Evolutionary conservation across 2,797 vertebrate species (phyloP), one percentile per base, ranked within the genome.

Genomic region (Helostoma temminkii): DNA sequence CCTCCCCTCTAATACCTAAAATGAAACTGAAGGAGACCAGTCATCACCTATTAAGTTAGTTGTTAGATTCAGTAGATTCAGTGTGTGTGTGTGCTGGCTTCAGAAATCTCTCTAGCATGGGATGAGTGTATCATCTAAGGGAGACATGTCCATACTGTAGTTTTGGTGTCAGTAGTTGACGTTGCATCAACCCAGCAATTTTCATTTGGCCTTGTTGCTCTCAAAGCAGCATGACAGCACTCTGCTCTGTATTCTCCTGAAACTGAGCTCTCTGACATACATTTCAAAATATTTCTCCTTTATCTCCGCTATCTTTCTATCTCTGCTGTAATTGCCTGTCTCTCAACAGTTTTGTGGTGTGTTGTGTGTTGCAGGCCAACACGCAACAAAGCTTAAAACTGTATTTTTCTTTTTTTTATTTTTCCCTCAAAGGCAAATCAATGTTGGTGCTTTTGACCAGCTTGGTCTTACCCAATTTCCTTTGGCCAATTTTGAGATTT

Each of bases 401-500:
- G n/a, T n/a, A n/a, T n/a, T n/a, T n/a, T n/a, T n/a, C n/a, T n/a
- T n/a, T n/a, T n/a, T 48, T 15, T 24, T 56, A 39, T 16, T 60
- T 42, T 55, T 65, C 56, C 58, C 48, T 55, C 6, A 55, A 69
- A 76, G 56, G 53, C 21, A 80, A 81, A 85, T 87, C 78, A 74
- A 21, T 71, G 69, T 61, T 71, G 72, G 74, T 83, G 70, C 59
- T 79, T 84, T 69, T 80, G 77, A 87, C 59, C 70, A 74, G 57
- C 73, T 81, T 68, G 68, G 59, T 78, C 68, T 76, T 78, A 75
- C 59, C 67, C 64, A 84, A 74, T 85, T 86, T 83, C 71, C 82
- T 90, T 72, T 70, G 78, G 73, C 74, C 84, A 87, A 81, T 84
- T 87, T 83, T 76, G 52, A 82, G 78, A 87, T 85, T 89, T 87